Conservation (phyloP, 2,888 invertebrate species). For the Archips crataeganus region DNA sequence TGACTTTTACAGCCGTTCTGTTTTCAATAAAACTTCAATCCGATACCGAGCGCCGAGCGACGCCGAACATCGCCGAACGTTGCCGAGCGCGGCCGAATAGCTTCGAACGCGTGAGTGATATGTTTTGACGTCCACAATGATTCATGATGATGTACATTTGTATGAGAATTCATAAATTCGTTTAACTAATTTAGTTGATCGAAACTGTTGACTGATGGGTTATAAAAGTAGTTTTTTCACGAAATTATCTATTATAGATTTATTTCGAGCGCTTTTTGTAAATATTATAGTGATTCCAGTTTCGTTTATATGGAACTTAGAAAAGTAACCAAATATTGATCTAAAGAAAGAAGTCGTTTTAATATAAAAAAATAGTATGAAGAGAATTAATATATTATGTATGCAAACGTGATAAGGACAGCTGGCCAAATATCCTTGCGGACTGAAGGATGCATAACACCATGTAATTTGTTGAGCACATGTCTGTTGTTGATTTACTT, state of each 20-base stretch:
- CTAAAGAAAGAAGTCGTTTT: too few relatives aligned
- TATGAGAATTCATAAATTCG: conserved; percentile 8
- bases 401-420: too few relatives aligned
- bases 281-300: too few relatives aligned
- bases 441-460: too few relatives aligned
- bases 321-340: too few relatives aligned
- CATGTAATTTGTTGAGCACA: too few relatives aligned
- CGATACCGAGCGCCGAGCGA: background rate
- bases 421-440: too few relatives aligned
- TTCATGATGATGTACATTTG: conserved; percentile 28
- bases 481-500: too few relatives aligned
- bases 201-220: background rate
- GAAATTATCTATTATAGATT: background rate
- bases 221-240: conserved; percentile 7
- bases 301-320: too few relatives aligned
- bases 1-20: conserved; percentile 59
- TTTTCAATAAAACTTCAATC: conserved; percentile 50
- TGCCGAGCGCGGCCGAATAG: background rate
- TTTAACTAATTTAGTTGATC: conserved; percentile 17
- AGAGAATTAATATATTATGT: too few relatives aligned
- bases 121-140: conserved; percentile 34
- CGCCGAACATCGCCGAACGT: background rate
- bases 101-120: background rate
- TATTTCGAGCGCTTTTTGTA: background rate
- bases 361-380: too few relatives aligned